A percentile compares a stretch with the other conserved stretches of the same genome.
Evolutionary conservation across 2,113 vertebrate species (phyloP).

Genomic region (Leptocoma aspasia): DNA sequence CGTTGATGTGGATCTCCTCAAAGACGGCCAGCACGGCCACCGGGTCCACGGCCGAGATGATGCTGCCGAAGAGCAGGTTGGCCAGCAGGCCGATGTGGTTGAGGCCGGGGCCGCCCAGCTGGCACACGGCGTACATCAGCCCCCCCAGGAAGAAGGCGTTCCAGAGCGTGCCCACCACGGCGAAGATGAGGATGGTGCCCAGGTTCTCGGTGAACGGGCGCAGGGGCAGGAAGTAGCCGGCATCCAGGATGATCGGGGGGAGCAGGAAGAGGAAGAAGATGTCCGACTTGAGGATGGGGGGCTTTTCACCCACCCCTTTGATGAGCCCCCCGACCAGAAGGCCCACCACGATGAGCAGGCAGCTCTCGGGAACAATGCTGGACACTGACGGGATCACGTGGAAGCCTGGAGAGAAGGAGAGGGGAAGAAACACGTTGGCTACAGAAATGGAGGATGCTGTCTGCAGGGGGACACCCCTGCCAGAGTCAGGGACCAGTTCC

Average conservation of each 20-base stretch:
- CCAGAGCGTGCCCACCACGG: constrained; percentile 95
- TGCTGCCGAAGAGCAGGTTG: constrained; percentile 91
- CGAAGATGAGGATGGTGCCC: constrained; percentile 97
- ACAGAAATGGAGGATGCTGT: neutral
- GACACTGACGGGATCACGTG: constrained; percentile 90
- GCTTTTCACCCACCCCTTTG: constrained; percentile 81
- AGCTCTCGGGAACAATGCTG: constrained; percentile 93
- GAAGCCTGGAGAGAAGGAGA: constrained; percentile 79
- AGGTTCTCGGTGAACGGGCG: constrained; percentile 96
- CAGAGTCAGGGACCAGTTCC: neutral
- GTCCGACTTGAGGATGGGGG: constrained; percentile 81
- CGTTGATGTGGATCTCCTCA: constrained; percentile 98
- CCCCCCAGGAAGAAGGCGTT: constrained; percentile 93
- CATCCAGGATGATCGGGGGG: constrained; percentile 96
- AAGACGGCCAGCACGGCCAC: constrained; percentile 97
- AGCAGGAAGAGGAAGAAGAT: constrained; percentile 95
- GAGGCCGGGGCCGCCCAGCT: constrained; percentile 73
- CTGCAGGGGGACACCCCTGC: neutral
- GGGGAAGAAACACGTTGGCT: neutral
- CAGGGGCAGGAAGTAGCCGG: constrained; percentile 95
- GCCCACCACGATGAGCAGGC: constrained; percentile 93
- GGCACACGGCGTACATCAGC: constrained; percentile 86
- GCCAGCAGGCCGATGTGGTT: constrained; percentile 80
- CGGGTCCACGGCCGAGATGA: constrained; percentile 95
- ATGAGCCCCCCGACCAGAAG: constrained; percentile 92